These are phyloP conservation scores for Sapayoa aenigma DNA, from an alignment of 2,113 vertebrate species.

Conservation along the genomic window DNA sequence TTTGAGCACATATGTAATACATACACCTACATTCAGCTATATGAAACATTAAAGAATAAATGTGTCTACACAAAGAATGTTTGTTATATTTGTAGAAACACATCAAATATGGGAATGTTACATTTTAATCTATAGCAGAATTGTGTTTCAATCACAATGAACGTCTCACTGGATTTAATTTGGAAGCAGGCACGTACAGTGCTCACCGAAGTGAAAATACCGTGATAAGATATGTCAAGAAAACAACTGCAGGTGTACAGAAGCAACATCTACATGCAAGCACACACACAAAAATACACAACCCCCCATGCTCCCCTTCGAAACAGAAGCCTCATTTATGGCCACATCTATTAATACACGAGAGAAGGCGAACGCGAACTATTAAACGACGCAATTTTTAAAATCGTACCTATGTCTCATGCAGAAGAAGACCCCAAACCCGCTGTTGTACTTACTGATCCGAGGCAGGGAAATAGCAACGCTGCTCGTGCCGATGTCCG, in stretches of 20 bases:
- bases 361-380: background rate
- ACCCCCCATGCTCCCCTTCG: background rate
- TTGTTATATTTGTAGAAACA: background rate
- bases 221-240: background rate
- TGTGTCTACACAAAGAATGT: background rate
- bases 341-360: background rate
- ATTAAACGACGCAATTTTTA: background rate
- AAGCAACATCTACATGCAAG: slow-evolving; percentile 45
- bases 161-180: background rate
- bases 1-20: background rate
- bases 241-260: slow-evolving; percentile 44
- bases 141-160: background rate
- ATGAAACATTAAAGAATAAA: background rate
- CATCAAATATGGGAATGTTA: background rate
- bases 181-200: background rate
- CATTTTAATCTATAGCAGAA: background rate
- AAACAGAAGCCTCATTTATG: background rate
- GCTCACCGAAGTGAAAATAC: background rate
- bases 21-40: background rate
- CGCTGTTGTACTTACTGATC: slow-evolving; percentile 66
- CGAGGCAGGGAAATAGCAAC: slow-evolving; percentile 36
- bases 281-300: background rate
- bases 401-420: background rate
- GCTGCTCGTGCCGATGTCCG: background rate
- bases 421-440: background rate